Evolutionary conservation across 2,113 vertebrate genomes (phyloP).

Genomic region (Ctenomys sociabilis): DNA sequence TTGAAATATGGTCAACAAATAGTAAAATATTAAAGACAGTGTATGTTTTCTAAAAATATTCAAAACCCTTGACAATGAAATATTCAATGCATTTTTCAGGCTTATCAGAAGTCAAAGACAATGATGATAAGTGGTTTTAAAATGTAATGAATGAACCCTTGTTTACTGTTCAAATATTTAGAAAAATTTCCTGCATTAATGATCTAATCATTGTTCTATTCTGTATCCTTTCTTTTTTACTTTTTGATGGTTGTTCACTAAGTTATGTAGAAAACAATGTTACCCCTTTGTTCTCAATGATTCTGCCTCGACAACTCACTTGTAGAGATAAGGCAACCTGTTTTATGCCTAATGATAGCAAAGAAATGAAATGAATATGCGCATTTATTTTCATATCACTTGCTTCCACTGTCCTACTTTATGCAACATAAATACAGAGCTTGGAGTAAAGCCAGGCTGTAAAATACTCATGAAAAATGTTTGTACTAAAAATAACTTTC

Average conservation of each 20-base stretch:
- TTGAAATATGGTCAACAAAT: not conserved
- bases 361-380: not conserved
- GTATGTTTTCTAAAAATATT: not conserved
- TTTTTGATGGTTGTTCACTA: not conserved
- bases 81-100: not conserved
- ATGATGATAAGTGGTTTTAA: not conserved
- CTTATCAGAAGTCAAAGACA: not conserved
- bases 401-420: not conserved
- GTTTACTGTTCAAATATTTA: not conserved
- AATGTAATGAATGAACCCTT: not conserved
- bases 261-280: not conserved
- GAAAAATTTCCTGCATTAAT: not conserved
- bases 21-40: not conserved
- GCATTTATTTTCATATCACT: not conserved
- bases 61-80: not conserved
- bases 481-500: not conserved
- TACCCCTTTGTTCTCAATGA: not conserved
- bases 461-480: not conserved
- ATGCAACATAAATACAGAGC: not conserved
- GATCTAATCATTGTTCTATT: not conserved
- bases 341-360: not conserved
- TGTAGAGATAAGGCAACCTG: not conserved
- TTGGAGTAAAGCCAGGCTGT: not conserved
- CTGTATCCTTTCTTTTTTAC: not conserved
- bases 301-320: not conserved